Evolutionary conservation across 64 coral and sea anemone genomes (phyloP).

Genomic region (Anthopleura sola): DNA sequence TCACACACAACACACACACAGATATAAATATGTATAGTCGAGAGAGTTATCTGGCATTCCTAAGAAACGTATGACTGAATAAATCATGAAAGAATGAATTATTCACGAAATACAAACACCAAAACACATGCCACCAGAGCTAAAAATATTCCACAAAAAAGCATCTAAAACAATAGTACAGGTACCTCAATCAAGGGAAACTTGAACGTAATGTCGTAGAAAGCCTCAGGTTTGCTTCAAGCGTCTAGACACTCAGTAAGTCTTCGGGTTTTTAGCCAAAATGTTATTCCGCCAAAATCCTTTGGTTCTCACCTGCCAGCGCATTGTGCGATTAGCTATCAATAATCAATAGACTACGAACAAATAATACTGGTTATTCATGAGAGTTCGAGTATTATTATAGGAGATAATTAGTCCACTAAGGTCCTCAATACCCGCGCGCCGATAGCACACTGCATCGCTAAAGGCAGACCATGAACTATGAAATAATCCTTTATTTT

Average conservation of each 20-base stretch:
- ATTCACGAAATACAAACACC: conserved; percentile 1
- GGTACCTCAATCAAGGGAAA: not conserved
- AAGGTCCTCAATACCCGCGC: not conserved
- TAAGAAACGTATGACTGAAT: not conserved
- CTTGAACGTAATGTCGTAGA: not conserved
- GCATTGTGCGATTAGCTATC: conserved; percentile 2
- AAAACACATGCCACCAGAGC: not conserved
- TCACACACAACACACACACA: not conserved
- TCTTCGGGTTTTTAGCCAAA: not conserved
- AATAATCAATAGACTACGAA: conserved; percentile 1
- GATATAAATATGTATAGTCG: not conserved
- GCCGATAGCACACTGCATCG: not conserved
- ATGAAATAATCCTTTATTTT: not conserved
- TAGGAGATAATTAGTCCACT: not conserved
- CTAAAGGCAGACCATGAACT: not conserved
- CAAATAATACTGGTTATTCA: conserved; percentile 17
- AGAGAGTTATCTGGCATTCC: not conserved
- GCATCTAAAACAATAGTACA: not conserved
- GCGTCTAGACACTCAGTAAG: not conserved
- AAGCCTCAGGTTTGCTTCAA: not conserved
- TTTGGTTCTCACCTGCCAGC: not conserved
- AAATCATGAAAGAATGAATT: not conserved
- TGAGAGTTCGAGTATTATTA: not conserved
- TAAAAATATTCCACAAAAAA: not conserved
- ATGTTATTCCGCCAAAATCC: not conserved